Base-by-base conservation (phyloP, 2,113 vertebrate species). In the Otis tarda region DNA sequence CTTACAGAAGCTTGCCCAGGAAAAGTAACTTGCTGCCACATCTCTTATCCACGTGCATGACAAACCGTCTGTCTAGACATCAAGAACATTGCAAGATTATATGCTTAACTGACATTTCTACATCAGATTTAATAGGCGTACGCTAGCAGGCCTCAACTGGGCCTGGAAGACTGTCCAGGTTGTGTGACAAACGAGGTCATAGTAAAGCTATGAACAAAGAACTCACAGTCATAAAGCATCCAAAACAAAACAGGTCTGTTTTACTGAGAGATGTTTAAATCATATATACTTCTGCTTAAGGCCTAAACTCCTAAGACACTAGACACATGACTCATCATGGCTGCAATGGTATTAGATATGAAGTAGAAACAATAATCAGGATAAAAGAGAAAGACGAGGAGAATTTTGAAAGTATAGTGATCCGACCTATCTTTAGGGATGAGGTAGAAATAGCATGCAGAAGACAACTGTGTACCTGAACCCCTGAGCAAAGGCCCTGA, bases 41-140 rank as follows among this genome's bases (percentile, higher is more conserved):
- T 79, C 88, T 60, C 18, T 87, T 61, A 74, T 25, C 37, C 3
- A 3, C 19, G 33, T 45, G 61, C 53, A 39, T 73, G 79, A 90
- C 78, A 60, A 95, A 65, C 56, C 70, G 76, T 33, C 76, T 90
- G 60, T 78, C 80, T 88, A 71, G 81, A 91, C 74, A 55, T 8
- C 3, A 7, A 63, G 65, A 84, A 71, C 53, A 24, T 91, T 84
- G 76, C 82, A 85, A 60, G 61, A 79, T 78, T 79, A 91, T 43
- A 53, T 25, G 55, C 49, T 85, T 79, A 87, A 87, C 33, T 71
- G 61, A 39, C n/a, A 35, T 59, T 63, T 63, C 89, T 93, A 78
- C 59, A 76, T 83, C 67, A 76, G 70, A 73, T 79, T 94, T 83
- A 94, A 83, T 31, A 93, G 53, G 33, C 85, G 24, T 28, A 64